These are phyloP conservation scores for Drosophila kepulauana DNA, from an alignment of 1,140 invertebrate species.

Conservation along the genomic window DNA sequence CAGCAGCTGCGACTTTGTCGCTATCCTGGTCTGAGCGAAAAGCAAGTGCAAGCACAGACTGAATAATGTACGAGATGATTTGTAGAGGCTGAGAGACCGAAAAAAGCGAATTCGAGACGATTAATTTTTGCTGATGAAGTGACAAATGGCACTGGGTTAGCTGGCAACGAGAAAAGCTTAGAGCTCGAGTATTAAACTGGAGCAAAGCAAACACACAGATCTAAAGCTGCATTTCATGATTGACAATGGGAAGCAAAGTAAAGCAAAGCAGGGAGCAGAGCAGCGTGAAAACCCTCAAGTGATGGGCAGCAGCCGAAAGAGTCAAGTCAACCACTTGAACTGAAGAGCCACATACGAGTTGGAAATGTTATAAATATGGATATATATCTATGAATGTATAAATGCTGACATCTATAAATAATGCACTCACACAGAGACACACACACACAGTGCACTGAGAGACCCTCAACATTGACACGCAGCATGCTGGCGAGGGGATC, in stretches of 20 bases:
- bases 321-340: constrained; percentile 78
- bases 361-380: constrained; percentile 15
- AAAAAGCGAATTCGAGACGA: constrained; percentile 84
- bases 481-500: constrained; percentile 48
- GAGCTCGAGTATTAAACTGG: constrained; percentile 46
- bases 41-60: constrained; percentile 61
- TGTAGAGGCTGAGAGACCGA: constrained; percentile 63
- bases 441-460: constrained; percentile 36
- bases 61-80: constrained; percentile 56
- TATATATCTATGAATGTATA: constrained; percentile 12
- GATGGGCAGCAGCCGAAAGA: constrained; percentile 56
- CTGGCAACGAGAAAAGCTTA: constrained; percentile 31
- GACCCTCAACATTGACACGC: constrained; percentile 32
- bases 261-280: constrained; percentile 12
- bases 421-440: constrained; percentile 33
- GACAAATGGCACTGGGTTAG: constrained; percentile 61
- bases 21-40: background rate
- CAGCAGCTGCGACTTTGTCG: constrained; percentile 31
- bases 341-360: constrained; percentile 34
- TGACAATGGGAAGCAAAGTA: constrained; percentile 11
- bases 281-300: constrained; percentile 70
- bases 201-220: constrained; percentile 46
- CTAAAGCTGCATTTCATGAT: constrained; percentile 42
- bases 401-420: constrained; percentile 48
- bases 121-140: constrained; percentile 81